These are phyloP conservation scores for Apolygus lucorum DNA, from an alignment of 1,140 invertebrate species.

Conservation along the genomic window DNA sequence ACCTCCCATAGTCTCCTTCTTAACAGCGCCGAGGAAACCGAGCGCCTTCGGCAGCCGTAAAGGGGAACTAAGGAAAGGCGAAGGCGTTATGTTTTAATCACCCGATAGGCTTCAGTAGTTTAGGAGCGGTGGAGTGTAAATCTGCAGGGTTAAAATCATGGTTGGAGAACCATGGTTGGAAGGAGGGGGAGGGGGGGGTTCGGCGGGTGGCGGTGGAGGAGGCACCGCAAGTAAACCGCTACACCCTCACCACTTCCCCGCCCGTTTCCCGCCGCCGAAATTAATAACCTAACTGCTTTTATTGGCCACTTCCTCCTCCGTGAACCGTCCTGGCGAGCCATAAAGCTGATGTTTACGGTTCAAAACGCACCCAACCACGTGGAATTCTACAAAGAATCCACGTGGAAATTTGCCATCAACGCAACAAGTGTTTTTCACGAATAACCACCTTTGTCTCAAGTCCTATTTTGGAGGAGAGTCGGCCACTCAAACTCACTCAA, in stretches of 20 bases:
- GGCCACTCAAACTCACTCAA: too few species aligned
- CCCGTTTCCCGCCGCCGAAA: not conserved
- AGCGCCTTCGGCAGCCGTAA: too few species aligned
- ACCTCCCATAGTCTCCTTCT: too few species aligned
- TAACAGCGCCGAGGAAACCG: too few species aligned
- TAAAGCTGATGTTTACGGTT: too few species aligned
- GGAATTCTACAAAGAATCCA: too few species aligned
- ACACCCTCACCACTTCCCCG: not conserved
- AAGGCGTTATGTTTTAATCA: not conserved
- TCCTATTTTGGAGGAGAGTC: too few species aligned
- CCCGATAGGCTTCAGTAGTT: not conserved
- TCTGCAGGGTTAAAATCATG: not conserved
- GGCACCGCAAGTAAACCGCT: constrained; percentile 10
- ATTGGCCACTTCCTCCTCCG: constrained; percentile 9
- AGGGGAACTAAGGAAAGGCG: not conserved
- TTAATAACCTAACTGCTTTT: constrained; percentile 15
- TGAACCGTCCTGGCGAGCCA: too few species aligned
- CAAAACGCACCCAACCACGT: too few species aligned
- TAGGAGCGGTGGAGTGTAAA: not conserved
- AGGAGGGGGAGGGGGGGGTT: not conserved
- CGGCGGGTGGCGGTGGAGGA: not conserved
- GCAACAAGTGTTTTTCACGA: too few species aligned
- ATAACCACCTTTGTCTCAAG: too few species aligned
- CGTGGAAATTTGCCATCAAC: too few species aligned
- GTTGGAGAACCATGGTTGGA: not conserved